Percentiles rank a stretch among this genome's conserved stretches.
phyloP scores from a whole-genome alignment of 2,797 vertebrate genomes.

The Cyprinella venusta region DNA sequence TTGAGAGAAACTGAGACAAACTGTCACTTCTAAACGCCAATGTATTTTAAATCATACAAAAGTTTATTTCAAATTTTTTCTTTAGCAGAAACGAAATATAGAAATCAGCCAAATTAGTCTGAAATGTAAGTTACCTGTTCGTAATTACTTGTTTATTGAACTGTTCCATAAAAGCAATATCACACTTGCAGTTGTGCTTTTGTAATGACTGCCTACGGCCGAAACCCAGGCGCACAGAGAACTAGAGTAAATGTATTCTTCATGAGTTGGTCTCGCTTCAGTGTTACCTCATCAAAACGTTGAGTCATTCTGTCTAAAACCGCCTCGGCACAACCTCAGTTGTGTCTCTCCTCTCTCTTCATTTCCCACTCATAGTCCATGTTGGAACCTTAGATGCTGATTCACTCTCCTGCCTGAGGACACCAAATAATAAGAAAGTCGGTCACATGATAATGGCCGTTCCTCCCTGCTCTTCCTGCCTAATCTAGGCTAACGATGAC shows the following conservation, averaged over 20 bases:
- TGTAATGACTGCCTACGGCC: slow-evolving; percentile 3
- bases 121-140: background rate
- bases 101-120: background rate
- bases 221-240: background rate
- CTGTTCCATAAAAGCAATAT: slow-evolving; percentile 28
- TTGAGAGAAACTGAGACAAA: background rate
- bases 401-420: slow-evolving; percentile 48
- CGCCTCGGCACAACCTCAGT: background rate
- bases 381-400: slow-evolving; percentile 31
- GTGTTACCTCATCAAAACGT: slow-evolving; percentile 3
- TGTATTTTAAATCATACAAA: background rate
- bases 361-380: slow-evolving; percentile 8
- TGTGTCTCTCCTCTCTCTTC: slow-evolving; percentile 22
- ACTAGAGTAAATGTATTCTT: slow-evolving; percentile 21
- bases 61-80: background rate
- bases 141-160: background rate
- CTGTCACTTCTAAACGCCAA: background rate
- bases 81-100: background rate
- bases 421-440: slow-evolving; percentile 50
- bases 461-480: slow-evolving; percentile 37
- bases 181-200: background rate
- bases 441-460: slow-evolving; percentile 40
- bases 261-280: background rate
- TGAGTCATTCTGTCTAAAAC: slow-evolving; percentile 19
- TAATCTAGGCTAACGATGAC: slow-evolving; percentile 58